Conservation (phyloP, 1,140 invertebrate species). For the Drosophila triauraria region DNA sequence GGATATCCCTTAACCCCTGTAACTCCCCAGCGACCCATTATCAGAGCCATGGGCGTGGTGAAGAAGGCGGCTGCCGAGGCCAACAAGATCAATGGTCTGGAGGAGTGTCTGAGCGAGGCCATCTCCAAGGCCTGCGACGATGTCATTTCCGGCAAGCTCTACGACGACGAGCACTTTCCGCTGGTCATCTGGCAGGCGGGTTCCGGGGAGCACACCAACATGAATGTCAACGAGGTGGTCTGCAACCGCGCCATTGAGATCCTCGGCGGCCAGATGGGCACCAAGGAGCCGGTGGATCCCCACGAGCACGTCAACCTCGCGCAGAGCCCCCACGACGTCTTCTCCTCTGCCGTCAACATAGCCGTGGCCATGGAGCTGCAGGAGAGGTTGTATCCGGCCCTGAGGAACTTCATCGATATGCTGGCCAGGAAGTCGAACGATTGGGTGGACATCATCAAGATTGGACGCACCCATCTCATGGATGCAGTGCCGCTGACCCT, state of each 20-base stretch:
- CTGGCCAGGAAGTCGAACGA: conserved; percentile 91
- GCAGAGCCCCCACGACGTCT: conserved; percentile 99
- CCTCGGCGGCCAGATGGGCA: conserved; percentile 95
- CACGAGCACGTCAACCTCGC: conserved; percentile 99
- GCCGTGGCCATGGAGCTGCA: conserved; percentile 97
- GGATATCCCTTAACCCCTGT: not conserved
- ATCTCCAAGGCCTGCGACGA: conserved; percentile 97
- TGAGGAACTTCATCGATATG: conserved; percentile 90
- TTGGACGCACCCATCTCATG: conserved; percentile 93
- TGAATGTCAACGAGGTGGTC: conserved; percentile 99
- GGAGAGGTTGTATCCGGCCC: conserved; percentile 91
- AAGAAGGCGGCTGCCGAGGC: conserved; percentile 98
- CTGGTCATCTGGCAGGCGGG: conserved; percentile 99
- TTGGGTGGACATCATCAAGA: conserved; percentile 97
- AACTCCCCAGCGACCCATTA: conserved; percentile 90
- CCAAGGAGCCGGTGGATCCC: conserved; percentile 98
- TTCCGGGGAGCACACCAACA: conserved; percentile 98
- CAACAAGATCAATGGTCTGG: conserved; percentile 96
- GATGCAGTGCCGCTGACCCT: conserved; percentile 98
- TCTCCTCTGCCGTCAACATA: conserved; percentile 99
- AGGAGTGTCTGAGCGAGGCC: conserved; percentile 93
- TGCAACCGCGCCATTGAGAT: conserved; percentile 98
- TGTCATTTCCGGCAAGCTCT: conserved; percentile 96
- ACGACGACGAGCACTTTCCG: conserved; percentile 96
- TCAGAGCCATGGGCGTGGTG: conserved; percentile 97